A percentile compares a stretch with the other conserved stretches of the same genome.
Conservation (phyloP, 2,113 vertebrate genomes). For the Myotis lucifugus region DNA sequence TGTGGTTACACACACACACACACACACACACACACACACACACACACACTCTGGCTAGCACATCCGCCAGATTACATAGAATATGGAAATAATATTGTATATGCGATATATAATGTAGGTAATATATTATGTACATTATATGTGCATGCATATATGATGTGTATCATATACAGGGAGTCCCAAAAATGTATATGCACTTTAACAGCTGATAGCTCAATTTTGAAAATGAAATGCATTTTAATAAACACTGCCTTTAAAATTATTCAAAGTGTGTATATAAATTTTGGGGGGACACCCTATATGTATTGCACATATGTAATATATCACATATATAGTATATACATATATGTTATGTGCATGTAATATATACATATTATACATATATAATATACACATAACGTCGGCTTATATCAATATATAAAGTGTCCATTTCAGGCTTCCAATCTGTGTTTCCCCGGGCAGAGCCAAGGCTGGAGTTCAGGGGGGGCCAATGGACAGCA, state of each 20-base stretch:
- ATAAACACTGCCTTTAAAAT: too few species aligned
- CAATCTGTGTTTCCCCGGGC: not conserved
- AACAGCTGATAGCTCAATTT: too few species aligned
- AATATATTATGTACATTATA: not conserved
- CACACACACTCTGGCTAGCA: not conserved
- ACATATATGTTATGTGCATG: not conserved
- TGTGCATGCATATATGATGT: not conserved
- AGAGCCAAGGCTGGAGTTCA: not conserved
- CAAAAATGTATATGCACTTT: too few species aligned
- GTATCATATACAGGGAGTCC: too few species aligned
- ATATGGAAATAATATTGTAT: not conserved
- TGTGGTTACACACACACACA: not conserved
- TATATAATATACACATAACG: not conserved
- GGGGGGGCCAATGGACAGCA: not conserved
- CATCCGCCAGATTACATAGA: not conserved
- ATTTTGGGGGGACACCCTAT: too few species aligned
- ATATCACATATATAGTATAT: not conserved
- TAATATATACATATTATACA: too few species aligned
- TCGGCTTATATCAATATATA: not conserved
- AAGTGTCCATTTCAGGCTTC: not conserved
- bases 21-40: not conserved
- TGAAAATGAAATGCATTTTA: too few species aligned
- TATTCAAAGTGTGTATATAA: too few species aligned
- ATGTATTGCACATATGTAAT: not conserved
- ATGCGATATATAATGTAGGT: not conserved